A percentile compares a stretch with the other conserved stretches of the same genome.
Conservation (phyloP, 2,113 vertebrate genomes). For the Rhinolophus sinicus region DNA sequence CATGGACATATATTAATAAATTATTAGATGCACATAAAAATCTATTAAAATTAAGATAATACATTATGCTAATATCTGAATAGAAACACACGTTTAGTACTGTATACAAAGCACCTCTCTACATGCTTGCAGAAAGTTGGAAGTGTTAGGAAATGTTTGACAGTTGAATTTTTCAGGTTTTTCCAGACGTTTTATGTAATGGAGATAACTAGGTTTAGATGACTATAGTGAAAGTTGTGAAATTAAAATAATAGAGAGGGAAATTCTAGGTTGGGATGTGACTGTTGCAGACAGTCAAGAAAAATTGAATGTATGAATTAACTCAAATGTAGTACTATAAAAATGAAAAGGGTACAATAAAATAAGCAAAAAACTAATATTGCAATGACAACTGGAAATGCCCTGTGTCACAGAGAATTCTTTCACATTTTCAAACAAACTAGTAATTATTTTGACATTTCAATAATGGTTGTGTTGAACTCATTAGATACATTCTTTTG, state of each 20-base stretch:
- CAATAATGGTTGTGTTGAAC: neutral
- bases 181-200: neutral
- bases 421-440: neutral
- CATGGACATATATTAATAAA: neutral
- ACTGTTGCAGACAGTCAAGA: neutral
- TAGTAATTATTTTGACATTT: neutral
- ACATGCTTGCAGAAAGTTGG: neutral
- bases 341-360: neutral
- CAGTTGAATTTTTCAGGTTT: neutral
- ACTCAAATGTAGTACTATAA: neutral
- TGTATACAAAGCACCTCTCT: neutral
- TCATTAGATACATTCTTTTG: neutral
- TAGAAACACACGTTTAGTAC: neutral
- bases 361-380: neutral
- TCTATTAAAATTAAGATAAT: neutral
- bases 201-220: neutral
- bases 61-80: neutral
- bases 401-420: neutral
- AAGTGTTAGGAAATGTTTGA: neutral
- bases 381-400: neutral
- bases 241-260: neutral
- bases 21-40: neutral
- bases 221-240: neutral
- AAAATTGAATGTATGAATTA: neutral
- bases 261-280: neutral